Base-by-base conservation (phyloP, 2,797 vertebrate species). In the Poecilia wingei region DNA sequence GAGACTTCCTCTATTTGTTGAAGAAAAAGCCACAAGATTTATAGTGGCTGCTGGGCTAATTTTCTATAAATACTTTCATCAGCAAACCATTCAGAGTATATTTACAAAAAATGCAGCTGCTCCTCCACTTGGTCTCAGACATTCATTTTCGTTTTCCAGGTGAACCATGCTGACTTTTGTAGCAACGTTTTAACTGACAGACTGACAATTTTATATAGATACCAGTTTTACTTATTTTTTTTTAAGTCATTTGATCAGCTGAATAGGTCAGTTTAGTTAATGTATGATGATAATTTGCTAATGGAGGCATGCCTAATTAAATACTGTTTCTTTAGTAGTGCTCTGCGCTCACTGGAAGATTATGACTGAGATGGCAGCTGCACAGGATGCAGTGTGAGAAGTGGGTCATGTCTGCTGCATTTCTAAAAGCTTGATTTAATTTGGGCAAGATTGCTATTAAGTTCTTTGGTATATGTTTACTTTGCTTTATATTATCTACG, bases 21-120 rank as follows among this genome's bases (percentile, higher is more conserved):
- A 85, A 84, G 79, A 84, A 88, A 51, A 88, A 86, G 80, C 77
- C 28, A 22, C 55, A 79, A 91, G 84, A 88, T 88, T 86, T 85
- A 83, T 72, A 75, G 76, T 81, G 73, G 68, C 86, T 87, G 85
- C 51, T 81, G 74, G 79, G 84, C 80, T 91, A 85, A 91, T 91
- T 93, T 89, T 80, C 82, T 80, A 85, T 87, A 88, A 92, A 92
- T 90, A 79, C 87, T 84, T 92, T 90, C 85, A 94, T 93, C 91
- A 92, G 91, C 81, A 85, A 87, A 89, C 78, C 28, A 59, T 82
- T 82, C 79, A 81, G 59, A 84, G 90, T 79, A 84, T 68, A 79
- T 78, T 77, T 89, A 73, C 79, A 71, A 6, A 81, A 81, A 82
- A 88, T 83, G 74, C 76, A 87, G 77, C 76, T 81, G 85, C 53